A percentile compares a stretch with the other conserved stretches of the same genome.
These are phyloP conservation scores for Poecilia latipinna DNA, from an alignment of 2,113 vertebrate genomes.

Conservation along the genomic window DNA sequence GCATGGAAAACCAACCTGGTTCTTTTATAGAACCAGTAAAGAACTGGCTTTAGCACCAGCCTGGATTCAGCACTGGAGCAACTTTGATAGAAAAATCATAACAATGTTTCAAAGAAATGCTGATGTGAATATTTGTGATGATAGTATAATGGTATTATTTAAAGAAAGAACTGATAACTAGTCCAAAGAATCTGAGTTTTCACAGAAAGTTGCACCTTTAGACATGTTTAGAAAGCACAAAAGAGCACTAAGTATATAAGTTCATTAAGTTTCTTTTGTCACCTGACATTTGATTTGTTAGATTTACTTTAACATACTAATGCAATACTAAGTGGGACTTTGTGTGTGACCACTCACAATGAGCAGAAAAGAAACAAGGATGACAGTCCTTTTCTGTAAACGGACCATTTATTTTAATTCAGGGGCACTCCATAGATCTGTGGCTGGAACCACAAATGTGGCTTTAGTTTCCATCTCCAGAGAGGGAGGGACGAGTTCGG, in stretches of 20 bases:
- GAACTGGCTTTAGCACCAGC: too few relatives aligned
- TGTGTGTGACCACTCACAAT: slow-evolving; percentile 46
- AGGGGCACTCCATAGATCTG: slow-evolving; percentile 44
- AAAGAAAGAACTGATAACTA: slow-evolving; percentile 33
- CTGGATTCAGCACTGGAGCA: too few relatives aligned
- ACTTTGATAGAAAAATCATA: too few relatives aligned
- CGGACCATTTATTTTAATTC: slow-evolving; percentile 26
- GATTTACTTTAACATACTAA: not conserved
- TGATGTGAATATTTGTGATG: slow-evolving; percentile 36
- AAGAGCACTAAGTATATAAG: not conserved
- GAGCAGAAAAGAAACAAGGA: slow-evolving; percentile 42
- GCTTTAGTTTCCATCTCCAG: slow-evolving; percentile 58
- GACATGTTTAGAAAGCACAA: not conserved
- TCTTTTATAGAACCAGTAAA: too few relatives aligned
- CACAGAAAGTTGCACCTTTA: slow-evolving; percentile 7
- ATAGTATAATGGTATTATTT: slow-evolving; percentile 34
- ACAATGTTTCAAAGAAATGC: slow-evolving; percentile 5
- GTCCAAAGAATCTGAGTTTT: slow-evolving; percentile 5
- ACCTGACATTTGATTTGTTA: not conserved
- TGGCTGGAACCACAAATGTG: slow-evolving; percentile 56
- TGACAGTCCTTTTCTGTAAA: slow-evolving; percentile 61
- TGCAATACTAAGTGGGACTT: slow-evolving; percentile 20
- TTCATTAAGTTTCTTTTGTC: slow-evolving; percentile 2
- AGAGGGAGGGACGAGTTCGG: slow-evolving; percentile 41
- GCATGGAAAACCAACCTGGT: too few relatives aligned